Conservation (phyloP, 1,140 invertebrate genomes). For the Hypsibius dujardini region DNA sequence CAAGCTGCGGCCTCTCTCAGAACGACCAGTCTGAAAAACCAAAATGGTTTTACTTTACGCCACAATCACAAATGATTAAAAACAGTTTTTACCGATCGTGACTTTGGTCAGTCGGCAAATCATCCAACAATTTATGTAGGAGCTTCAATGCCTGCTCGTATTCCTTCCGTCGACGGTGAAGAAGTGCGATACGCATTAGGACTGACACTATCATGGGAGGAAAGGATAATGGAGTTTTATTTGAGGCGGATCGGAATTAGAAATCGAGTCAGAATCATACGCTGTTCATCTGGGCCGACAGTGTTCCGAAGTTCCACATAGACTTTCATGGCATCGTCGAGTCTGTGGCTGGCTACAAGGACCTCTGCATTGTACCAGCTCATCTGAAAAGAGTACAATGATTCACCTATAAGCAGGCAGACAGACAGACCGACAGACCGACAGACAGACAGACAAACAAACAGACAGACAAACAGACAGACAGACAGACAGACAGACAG, state of each 20-base stretch:
- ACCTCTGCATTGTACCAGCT: conserved; percentile 1
- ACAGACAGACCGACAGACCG: background rate
- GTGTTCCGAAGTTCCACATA: background rate
- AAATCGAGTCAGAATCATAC: background rate
- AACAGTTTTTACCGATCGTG: background rate
- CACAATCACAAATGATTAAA: background rate
- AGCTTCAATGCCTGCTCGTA: background rate
- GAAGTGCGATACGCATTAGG: background rate
- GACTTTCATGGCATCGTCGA: background rate
- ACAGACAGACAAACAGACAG: background rate
- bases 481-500: background rate
- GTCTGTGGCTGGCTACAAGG: background rate
- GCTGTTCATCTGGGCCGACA: background rate
- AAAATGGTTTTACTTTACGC: background rate
- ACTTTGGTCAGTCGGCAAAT: background rate
- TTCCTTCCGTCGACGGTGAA: conserved; percentile 2
- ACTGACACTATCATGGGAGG: background rate
- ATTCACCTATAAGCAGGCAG: background rate
- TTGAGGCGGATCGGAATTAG: no score
- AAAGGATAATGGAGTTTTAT: background rate
- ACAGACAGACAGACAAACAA: background rate
- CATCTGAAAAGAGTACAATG: background rate
- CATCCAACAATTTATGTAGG: conserved; percentile 5
- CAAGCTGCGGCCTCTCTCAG: background rate
- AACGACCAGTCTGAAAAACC: background rate